phyloP scores from a whole-genome alignment of 2,113 vertebrate genomes.

The Burhinus oedicnemus region DNA sequence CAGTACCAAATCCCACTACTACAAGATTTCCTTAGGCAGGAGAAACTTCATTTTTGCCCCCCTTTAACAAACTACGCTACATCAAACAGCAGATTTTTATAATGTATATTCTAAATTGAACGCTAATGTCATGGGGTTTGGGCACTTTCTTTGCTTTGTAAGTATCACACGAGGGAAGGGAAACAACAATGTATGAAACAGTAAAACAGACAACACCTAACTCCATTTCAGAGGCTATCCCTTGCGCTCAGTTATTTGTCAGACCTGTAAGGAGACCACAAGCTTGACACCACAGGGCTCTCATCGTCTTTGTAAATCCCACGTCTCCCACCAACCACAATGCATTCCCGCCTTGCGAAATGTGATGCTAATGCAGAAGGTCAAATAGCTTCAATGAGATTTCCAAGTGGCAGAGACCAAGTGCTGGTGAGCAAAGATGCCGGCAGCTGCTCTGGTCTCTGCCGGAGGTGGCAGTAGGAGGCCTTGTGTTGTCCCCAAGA shows the following conservation, averaged over 20 bases:
- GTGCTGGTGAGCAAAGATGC: fast-evolving
- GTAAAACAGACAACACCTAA: not conserved
- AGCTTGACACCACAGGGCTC: not conserved
- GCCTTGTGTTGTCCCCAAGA: not conserved
- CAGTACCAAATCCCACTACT: not conserved
- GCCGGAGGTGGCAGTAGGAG: not conserved
- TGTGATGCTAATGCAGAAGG: fast-evolving
- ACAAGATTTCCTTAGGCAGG: not conserved
- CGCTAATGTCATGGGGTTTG: not conserved
- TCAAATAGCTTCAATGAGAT: not conserved
- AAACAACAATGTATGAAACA: not conserved
- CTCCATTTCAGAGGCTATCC: not conserved
- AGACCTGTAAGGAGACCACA: not conserved
- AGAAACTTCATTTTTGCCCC: not conserved
- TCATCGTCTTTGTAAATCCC: not conserved
- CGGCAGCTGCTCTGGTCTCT: not conserved
- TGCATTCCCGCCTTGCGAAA: not conserved
- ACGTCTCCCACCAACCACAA: not conserved
- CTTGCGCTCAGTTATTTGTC: not conserved
- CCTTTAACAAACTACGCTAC: not conserved
- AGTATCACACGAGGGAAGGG: not conserved
- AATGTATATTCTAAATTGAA: not conserved
- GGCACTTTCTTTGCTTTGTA: not conserved
- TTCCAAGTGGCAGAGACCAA: not conserved
- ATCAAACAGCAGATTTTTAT: not conserved